Conservation (phyloP, 2,113 vertebrate genomes). For the Edolisoma coerulescens region DNA sequence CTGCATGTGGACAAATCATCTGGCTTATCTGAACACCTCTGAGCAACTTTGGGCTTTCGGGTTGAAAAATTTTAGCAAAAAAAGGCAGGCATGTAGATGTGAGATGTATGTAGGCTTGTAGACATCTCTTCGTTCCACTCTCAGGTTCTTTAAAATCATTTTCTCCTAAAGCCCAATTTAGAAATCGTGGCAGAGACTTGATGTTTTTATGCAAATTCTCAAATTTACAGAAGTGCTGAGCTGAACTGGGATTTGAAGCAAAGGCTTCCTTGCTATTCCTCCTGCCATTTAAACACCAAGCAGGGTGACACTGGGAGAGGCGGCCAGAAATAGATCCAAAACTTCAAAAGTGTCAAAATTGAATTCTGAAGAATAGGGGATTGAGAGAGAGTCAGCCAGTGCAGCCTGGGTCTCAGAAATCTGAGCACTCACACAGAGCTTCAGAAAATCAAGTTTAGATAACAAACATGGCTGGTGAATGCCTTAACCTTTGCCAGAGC, state of each 20-base stretch:
- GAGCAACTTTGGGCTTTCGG: background rate
- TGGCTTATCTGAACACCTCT: background rate
- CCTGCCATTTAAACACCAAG: background rate
- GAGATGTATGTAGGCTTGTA: background rate
- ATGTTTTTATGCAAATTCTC: conserved; percentile 17
- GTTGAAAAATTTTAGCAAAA: background rate
- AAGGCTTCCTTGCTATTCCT: conserved; percentile 7
- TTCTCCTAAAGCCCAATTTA: conserved; percentile 4
- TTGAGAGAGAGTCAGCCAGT: background rate
- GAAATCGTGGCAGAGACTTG: background rate
- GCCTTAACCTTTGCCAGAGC: background rate
- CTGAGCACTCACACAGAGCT: background rate
- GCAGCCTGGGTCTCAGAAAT: background rate
- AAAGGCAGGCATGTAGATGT: background rate
- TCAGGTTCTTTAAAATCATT: background rate
- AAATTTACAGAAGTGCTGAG: conserved; percentile 23
- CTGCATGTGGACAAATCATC: background rate
- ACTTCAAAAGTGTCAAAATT: background rate
- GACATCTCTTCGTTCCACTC: background rate
- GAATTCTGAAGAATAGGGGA: background rate
- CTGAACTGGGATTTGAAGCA: background rate
- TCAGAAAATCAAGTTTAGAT: background rate
- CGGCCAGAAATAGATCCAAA: background rate
- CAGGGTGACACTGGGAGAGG: background rate
- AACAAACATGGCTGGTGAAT: background rate